Evolutionary conservation across 2,888 invertebrate species (phyloP).

Genomic region (Pandemis corylana): DNA sequence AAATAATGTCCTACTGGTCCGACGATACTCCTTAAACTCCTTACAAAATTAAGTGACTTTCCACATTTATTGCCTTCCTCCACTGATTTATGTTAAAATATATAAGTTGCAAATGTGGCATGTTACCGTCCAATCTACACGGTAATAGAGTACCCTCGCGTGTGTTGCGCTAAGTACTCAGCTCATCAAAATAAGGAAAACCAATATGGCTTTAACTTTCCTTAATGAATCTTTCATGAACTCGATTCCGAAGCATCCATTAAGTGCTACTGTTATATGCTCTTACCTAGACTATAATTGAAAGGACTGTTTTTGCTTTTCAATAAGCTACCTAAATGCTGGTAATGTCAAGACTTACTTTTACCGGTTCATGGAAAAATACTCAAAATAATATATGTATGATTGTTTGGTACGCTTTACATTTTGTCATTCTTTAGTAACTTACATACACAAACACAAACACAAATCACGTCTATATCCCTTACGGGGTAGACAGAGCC

Average conservation of each 20-base stretch:
- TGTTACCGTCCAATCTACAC: constrained; percentile 18
- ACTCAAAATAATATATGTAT: not conserved
- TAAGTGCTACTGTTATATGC: constrained; percentile 20
- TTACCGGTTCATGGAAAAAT: not conserved
- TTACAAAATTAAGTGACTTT: not conserved
- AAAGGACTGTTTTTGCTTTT: not conserved
- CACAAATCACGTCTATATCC: too few relatives aligned
- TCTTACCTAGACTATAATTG: constrained; percentile 2
- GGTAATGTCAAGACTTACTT: not conserved
- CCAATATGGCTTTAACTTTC: constrained; percentile 32
- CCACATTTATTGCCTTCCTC: not conserved
- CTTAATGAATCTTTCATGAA: constrained; percentile 39
- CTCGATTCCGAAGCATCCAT: constrained; percentile 4
- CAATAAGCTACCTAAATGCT: not conserved
- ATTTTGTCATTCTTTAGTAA: not conserved
- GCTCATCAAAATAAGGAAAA: constrained; percentile 35
- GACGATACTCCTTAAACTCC: not conserved
- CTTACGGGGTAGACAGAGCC: too few relatives aligned
- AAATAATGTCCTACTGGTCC: not conserved
- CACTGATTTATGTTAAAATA: not conserved
- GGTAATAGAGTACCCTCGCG: constrained; percentile 20
- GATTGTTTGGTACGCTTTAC: not conserved
- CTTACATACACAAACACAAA: not conserved
- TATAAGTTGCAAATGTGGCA: constrained; percentile 2
- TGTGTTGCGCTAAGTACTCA: constrained; percentile 13